These are phyloP conservation scores for Equus quagga DNA, from an alignment of 2,113 vertebrate genomes.

Conservation along the genomic window DNA sequence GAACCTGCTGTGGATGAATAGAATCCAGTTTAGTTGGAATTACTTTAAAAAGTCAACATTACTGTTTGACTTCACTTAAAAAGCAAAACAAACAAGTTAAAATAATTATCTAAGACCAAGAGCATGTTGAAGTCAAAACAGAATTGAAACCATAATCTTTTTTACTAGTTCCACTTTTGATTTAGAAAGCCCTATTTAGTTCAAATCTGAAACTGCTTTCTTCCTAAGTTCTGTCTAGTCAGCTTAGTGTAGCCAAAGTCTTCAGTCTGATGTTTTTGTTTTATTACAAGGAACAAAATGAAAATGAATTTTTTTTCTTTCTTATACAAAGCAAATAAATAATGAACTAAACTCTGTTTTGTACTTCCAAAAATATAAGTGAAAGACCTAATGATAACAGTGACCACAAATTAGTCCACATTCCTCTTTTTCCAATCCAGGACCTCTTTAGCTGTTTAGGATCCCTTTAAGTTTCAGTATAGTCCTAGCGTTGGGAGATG, in stretches of 20 bases:
- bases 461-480: neutral
- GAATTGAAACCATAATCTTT: neutral
- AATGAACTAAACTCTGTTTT: neutral
- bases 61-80: neutral
- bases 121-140: neutral
- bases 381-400: neutral
- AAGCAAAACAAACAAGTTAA: neutral
- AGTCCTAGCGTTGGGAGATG: neutral
- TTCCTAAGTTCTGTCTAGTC: neutral
- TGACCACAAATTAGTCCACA: neutral
- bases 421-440: conserved; percentile 17
- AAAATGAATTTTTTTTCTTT: neutral
- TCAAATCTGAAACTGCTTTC: neutral
- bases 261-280: neutral
- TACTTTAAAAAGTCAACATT: neutral
- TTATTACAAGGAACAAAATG: neutral
- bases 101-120: neutral
- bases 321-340: neutral
- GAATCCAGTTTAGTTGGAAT: neutral
- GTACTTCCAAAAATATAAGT: conserved; percentile 37
- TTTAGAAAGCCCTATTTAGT: neutral
- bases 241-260: neutral
- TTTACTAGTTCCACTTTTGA: neutral
- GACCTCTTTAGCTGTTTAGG: neutral
- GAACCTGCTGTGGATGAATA: neutral